These are phyloP conservation scores for Pseudorasbora parva DNA, from an alignment of 2,113 vertebrate genomes.

Conservation along the genomic window DNA sequence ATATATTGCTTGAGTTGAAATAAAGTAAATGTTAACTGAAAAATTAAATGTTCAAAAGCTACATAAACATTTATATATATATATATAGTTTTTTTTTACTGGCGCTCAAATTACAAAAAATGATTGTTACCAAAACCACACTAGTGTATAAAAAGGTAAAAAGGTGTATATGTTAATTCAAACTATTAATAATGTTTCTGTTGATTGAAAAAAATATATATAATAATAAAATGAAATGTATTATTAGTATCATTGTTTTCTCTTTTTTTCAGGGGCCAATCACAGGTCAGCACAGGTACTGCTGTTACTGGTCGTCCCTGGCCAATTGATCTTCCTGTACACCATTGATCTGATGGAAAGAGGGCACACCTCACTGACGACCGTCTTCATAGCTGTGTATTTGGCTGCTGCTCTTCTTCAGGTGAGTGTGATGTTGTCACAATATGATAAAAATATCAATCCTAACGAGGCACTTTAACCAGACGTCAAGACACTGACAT, in stretches of 20 bases:
- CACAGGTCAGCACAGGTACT: constrained; percentile 96
- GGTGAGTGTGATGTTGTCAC: constrained; percentile 74
- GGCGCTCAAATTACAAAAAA: no score
- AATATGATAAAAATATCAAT: neutral
- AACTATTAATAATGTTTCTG: neutral
- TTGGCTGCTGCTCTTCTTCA: constrained; percentile 90
- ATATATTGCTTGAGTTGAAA: no score
- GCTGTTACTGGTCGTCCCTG: constrained; percentile 88
- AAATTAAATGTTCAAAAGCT: no score
- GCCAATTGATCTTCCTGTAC: constrained; percentile 94
- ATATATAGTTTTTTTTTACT: no score
- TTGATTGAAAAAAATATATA: neutral
- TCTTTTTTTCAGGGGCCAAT: constrained; percentile 83
- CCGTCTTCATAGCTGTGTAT: constrained; percentile 89
- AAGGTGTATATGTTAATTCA: no score
- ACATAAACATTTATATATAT: no score
- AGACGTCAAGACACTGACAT: neutral
- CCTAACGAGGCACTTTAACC: neutral
- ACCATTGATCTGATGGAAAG: constrained; percentile 98
- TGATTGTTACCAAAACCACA: no score
- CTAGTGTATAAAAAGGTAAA: no score
- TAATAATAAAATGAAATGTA: neutral
- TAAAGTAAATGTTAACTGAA: no score
- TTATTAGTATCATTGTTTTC: no score
- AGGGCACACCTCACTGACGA: constrained; percentile 90